A percentile compares a stretch with the other conserved stretches of the same genome.
phyloP scores from a whole-genome alignment of 2,888 invertebrate genomes.

The Ennomos fuscantarius region DNA sequence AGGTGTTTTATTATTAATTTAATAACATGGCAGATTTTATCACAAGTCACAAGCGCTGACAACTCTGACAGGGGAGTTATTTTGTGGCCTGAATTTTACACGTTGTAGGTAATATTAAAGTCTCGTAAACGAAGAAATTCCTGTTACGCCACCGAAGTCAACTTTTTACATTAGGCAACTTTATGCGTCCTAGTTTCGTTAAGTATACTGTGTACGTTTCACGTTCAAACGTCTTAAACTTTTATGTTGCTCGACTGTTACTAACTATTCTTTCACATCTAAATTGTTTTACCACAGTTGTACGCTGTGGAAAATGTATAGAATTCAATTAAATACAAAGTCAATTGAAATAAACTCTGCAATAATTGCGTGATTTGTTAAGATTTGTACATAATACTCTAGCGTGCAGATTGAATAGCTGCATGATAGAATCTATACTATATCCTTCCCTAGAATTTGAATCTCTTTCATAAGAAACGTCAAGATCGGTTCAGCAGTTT shows the following conservation, averaged over 20 bases:
- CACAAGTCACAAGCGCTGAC: not conserved
- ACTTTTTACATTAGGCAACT: conserved; percentile 40
- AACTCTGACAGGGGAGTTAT: not conserved
- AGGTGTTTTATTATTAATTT: too few species aligned
- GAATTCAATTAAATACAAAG: not conserved
- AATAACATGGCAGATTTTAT: not conserved
- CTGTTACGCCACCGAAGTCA: conserved; percentile 33
- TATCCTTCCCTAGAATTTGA: too few species aligned
- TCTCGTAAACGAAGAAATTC: conserved; percentile 36
- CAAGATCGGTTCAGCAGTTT: too few species aligned
- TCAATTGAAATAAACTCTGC: too few species aligned
- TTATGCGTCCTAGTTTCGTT: conserved; percentile 37
- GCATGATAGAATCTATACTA: too few species aligned
- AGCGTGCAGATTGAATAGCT: too few species aligned
- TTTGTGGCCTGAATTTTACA: conserved; percentile 11
- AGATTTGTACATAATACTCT: too few species aligned
- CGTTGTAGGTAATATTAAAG: conserved; percentile 27
- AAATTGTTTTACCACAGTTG: not conserved
- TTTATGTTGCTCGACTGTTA: not conserved
- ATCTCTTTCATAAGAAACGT: too few species aligned
- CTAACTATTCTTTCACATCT: not conserved
- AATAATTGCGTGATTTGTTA: too few species aligned
- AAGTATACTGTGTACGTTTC: conserved; percentile 23
- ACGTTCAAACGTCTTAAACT: conserved; percentile 11
- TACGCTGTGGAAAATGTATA: not conserved